A percentile compares a stretch with the other conserved stretches of the same genome.
Conservation (phyloP, 2,888 invertebrate genomes). For the Drosophila antonietae region DNA sequence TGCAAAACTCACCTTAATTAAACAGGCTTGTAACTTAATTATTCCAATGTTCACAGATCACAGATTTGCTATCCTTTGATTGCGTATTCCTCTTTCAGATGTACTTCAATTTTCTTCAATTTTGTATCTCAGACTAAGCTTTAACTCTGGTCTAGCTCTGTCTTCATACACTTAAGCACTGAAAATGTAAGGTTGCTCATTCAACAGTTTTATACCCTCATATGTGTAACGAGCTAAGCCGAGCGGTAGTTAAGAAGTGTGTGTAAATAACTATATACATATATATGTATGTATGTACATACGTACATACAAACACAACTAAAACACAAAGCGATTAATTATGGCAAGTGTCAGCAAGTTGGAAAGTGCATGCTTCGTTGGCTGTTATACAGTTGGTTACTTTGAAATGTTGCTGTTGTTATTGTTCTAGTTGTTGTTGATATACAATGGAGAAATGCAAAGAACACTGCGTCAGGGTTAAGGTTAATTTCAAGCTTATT, state of each 20-base stretch:
- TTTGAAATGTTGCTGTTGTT: slow-evolving; percentile 3
- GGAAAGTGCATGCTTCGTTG: slow-evolving; percentile 23
- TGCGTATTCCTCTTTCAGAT: background rate
- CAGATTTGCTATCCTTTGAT: slow-evolving; percentile 26
- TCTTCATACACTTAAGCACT: slow-evolving; percentile 52
- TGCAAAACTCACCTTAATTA: slow-evolving; percentile 55
- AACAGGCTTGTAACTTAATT: slow-evolving; percentile 13
- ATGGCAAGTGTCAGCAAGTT: slow-evolving; percentile 35
- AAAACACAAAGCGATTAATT: slow-evolving; percentile 25
- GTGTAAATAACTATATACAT: background rate
- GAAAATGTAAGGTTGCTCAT: slow-evolving; percentile 61
- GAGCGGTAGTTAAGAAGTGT: slow-evolving; percentile 42
- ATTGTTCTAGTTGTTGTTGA: background rate
- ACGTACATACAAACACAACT: background rate
- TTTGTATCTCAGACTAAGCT: background rate
- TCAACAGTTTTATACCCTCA: slow-evolving; percentile 64
- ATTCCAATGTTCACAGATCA: slow-evolving; percentile 35
- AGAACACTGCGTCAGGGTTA: slow-evolving; percentile 13
- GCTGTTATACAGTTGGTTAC: slow-evolving; percentile 43
- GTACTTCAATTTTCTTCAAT: background rate
- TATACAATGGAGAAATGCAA: slow-evolving; percentile 16
- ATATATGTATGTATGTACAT: too few relatives aligned
- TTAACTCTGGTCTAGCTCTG: slow-evolving; percentile 40
- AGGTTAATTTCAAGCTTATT: slow-evolving; percentile 15
- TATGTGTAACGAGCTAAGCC: slow-evolving; percentile 31